Conservation (phyloP, 2,113 vertebrate species). For the Sapayoa aenigma region DNA sequence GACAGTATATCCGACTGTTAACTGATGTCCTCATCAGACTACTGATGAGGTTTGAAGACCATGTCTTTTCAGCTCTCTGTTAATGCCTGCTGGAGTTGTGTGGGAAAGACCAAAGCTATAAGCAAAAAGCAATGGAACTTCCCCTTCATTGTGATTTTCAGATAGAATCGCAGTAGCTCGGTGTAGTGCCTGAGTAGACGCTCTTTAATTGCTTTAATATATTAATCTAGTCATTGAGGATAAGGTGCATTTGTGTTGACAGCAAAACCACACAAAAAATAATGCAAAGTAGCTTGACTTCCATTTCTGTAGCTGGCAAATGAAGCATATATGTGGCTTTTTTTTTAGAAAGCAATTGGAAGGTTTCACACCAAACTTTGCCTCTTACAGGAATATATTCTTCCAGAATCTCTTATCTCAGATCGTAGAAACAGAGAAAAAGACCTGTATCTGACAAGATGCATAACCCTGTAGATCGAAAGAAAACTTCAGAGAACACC, state of each 20-base stretch:
- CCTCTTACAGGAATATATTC: background rate
- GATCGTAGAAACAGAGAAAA: background rate
- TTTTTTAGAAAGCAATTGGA: background rate
- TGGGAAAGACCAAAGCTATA: background rate
- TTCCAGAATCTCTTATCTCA: background rate
- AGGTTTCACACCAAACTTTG: background rate
- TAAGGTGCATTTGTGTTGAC: background rate
- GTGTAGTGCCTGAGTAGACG: background rate
- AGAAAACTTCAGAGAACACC: background rate
- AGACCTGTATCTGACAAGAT: background rate
- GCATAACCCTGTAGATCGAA: background rate
- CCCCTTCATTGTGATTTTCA: background rate
- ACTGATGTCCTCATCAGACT: background rate
- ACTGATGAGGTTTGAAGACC: background rate
- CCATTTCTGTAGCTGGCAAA: background rate
- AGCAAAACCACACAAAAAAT: background rate
- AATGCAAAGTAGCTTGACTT: background rate
- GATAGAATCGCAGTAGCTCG: background rate
- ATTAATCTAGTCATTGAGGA: background rate
- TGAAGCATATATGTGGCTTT: background rate
- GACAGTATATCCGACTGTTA: background rate
- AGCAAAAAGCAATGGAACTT: background rate
- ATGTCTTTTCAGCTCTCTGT: background rate
- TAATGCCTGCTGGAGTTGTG: fast-evolving
- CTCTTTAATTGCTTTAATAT: background rate